A percentile compares a stretch with the other conserved stretches of the same genome.
phyloP scores from a whole-genome alignment of 1,140 invertebrate species.

The Ostrea denselamellosa region DNA sequence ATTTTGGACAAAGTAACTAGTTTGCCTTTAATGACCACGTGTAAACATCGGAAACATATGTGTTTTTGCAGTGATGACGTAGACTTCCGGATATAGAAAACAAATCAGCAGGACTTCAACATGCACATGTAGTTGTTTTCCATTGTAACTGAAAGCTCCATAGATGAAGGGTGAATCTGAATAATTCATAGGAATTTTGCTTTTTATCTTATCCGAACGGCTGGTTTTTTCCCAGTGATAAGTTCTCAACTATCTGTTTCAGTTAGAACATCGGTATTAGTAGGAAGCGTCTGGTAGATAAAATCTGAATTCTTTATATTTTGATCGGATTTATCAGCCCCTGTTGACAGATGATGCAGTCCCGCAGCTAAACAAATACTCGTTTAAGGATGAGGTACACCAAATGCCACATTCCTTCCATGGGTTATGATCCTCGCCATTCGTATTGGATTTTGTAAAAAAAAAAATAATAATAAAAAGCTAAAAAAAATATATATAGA shows the following conservation, averaged over 20 bases:
- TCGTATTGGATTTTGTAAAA: constrained; percentile 20
- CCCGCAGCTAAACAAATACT: constrained; percentile 35
- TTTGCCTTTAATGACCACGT: background rate
- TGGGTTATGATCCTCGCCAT: constrained; percentile 10
- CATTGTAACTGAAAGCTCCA: background rate
- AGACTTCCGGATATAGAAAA: background rate
- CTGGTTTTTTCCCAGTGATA: background rate
- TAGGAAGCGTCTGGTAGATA: background rate
- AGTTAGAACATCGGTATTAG: background rate
- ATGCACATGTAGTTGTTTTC: background rate
- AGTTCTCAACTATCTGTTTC: background rate
- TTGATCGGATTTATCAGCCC: constrained; percentile 18
- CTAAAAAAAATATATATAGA: background rate
- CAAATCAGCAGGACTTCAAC: background rate
- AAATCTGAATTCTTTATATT: constrained; percentile 5
- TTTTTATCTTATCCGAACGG: background rate
- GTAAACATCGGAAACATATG: background rate
- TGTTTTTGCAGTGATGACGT: background rate
- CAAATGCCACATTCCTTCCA: constrained; percentile 31
- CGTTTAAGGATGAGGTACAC: constrained; percentile 22
- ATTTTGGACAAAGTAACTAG: background rate
- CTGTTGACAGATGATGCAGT: constrained; percentile 28
- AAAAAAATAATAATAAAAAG: background rate
- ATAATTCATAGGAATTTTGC: background rate
- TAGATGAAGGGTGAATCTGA: background rate